Evolutionary conservation across 2,888 invertebrate genomes (phyloP), one percentile per base, ranked within the genome.

Genomic region (Aricia artaxerxes): DNA sequence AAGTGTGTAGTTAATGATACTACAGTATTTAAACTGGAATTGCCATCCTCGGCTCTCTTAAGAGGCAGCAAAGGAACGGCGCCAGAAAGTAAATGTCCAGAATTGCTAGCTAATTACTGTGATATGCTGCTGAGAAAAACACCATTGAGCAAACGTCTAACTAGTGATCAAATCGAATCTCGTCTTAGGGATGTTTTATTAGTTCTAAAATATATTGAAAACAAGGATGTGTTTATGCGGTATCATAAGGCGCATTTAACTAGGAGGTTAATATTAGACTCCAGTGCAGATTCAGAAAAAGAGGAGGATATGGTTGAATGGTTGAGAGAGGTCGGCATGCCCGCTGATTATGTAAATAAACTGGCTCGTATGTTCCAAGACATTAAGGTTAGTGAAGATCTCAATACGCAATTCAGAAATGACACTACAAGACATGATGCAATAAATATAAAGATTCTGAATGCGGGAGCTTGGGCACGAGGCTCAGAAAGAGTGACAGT

Each of bases 291-390:
- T 92, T 99, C 98, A 83, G 99, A 99, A 90, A 99, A 99, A 88
- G 99, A 99, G 91, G 99, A 99, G 92, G 99, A 98, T 88, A 99
- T 99, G 98, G 99, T 99, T 0, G 99, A 99, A 89, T 99, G 99
- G 98, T 95, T 98, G 77, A 95, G 99, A 84, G 99, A 99, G 92
- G 98, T 99, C 24, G 99, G 99, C 53, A 99, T 99, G 99, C 99
- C 99, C 3, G 99, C 99, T 0, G 99, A 99, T 92, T 99, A 98
- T 94, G 99, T 99, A 31, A 99, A 99, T 95, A 99, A 99, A 92
- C 94, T 99, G 86, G 99, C 98, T 9, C 95, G 99, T 83, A 99
- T 99, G 99, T 98, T 98, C 91, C 98, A 98, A 95, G 99, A 99
- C 90, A 98, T 99, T 84, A 99, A 99, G 96, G 98, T 96, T 78